Evolutionary conservation across 1,140 invertebrate species (phyloP), one percentile per base, ranked within the genome.

Genomic region (Chionoecetes opilio): DNA sequence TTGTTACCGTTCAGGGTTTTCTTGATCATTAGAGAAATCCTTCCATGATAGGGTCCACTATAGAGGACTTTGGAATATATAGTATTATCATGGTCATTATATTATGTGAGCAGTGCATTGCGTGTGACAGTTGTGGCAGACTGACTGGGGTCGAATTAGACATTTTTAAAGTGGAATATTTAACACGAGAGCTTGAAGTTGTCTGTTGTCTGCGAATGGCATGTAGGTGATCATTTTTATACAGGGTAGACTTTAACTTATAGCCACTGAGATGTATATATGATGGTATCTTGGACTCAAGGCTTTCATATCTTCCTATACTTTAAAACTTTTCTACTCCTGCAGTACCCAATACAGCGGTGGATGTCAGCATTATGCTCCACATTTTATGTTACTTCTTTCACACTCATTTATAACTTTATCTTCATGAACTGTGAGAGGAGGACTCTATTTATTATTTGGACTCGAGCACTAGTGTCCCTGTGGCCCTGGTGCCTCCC

Each of bases 41-140:
- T 75, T 75, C 63, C 63, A 75, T 75, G 63, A 75, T 75, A 53
- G 63, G 26, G 63, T 75, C 63, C 63, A 75, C 63, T 75, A 75
- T 75, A 75, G 21, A 75, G 63, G 63, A 75, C 63, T 75, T 75
- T 75, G 63, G 63, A 75, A 75, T 75, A 75, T 75, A 75, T 75
- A 75, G 63, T 75, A 75, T 75, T 75, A 75, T 75, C 21, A 75
- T 75, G 26, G n/a, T 75, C 6, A 75, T 75, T 75, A 75, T 75
- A 5, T 75, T 21, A 75, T 75, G n/a, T 75, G 21, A 75, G 63
- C 26, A 75, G 63, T 75, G 63, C 63, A 75, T 75, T 53, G 21
- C 9, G 46, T 53, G 2, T 53, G 46, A 17, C 63, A 75, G 63
- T 75, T 21, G 63, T 75, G 11, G 63, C 63, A 75, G 6, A 75